Base-by-base conservation (phyloP, 2,888 invertebrate genomes). In the Leucophora obtusa region DNA sequence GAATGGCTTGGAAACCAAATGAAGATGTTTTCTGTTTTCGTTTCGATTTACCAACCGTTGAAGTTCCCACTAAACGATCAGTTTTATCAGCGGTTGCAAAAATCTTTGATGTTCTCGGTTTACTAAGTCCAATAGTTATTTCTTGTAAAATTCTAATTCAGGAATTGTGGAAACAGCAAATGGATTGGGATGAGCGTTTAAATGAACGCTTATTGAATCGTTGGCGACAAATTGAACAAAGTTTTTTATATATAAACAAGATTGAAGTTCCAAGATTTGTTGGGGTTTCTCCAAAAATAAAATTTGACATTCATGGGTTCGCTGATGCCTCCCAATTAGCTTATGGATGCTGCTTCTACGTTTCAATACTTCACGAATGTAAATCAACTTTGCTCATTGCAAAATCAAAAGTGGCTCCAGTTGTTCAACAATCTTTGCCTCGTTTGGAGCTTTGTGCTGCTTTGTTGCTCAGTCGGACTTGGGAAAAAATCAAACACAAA, bases 31-130 rank as follows among this genome's bases (percentile, higher is more conserved):
- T 51, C 62, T 38, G 11, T 17, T 60, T 82, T 28, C 10, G 10
- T 18, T 53, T 56, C 60, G 18, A 69, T 14, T 62, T 77, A 21
- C 63, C 79, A 66, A 62, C 10, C 15, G 9, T 65, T 11, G 58
- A 58, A n/a, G 51, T 51, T 35, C 47, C 15, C 28, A 63, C 65
- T 28, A 69, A 62, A 50, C 21, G 60, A 33, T 15, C 69, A 0
- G 18, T 66, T n/a, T 47, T 74, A 14, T 59, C 70, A 50, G 8
- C 35, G 18, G 38, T 69, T 28, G 63, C 76, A n/a, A 59, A 63
- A 24, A 74, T 82, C 33, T 82, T 74, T n/a, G 82, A 79, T 54
- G 63, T 38, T 14, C 14, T 38, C 38, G 38, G 38, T 38, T 38
- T 38, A 14, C 38, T 38, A 11, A 38, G 38, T 38, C 38, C 38